These are phyloP conservation scores for Liparis tanakae DNA, from an alignment of 2,797 vertebrate genomes.

Conservation along the genomic window DNA sequence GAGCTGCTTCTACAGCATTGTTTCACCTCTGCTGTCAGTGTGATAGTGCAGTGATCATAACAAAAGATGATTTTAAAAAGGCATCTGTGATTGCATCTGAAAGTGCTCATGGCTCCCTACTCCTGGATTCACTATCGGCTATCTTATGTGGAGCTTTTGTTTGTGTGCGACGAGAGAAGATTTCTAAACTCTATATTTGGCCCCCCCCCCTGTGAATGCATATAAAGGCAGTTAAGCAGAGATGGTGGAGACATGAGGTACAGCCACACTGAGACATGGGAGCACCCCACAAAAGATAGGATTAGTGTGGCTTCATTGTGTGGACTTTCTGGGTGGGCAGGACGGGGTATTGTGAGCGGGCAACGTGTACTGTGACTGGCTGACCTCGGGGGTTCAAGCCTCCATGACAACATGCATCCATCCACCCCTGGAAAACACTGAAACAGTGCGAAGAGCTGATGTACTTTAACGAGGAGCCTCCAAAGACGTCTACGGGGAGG, in stretches of 20 bases:
- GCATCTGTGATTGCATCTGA: constrained; percentile 27
- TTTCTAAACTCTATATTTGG: not conserved
- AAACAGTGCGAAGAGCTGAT: constrained; percentile 2
- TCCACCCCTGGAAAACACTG: constrained; percentile 11
- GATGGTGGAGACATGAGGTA: constrained; percentile 30
- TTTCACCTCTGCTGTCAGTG: constrained; percentile 47
- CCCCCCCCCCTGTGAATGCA: constrained; percentile 1
- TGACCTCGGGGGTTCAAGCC: constrained; percentile 30
- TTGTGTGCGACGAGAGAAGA: not conserved
- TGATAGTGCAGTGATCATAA: constrained; percentile 37
- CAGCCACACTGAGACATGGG: constrained; percentile 34
- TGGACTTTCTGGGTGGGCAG: constrained; percentile 41
- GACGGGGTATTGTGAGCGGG: constrained; percentile 6
- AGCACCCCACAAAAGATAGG: constrained; percentile 36
- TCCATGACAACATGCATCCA: constrained; percentile 26
- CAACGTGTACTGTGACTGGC: constrained; percentile 32
- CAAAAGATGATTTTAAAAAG: constrained; percentile 38
- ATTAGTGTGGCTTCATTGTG: constrained; percentile 49
- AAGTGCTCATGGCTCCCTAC: not conserved
- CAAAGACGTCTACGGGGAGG: not conserved
- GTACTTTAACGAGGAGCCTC: not conserved
- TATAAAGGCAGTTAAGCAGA: constrained; percentile 19
- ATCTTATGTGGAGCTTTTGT: constrained; percentile 7
- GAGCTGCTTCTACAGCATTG: constrained; percentile 23
- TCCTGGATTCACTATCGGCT: constrained; percentile 5